Base-by-base conservation (phyloP, 2,113 vertebrate genomes). In the Sciurus niger region DNA sequence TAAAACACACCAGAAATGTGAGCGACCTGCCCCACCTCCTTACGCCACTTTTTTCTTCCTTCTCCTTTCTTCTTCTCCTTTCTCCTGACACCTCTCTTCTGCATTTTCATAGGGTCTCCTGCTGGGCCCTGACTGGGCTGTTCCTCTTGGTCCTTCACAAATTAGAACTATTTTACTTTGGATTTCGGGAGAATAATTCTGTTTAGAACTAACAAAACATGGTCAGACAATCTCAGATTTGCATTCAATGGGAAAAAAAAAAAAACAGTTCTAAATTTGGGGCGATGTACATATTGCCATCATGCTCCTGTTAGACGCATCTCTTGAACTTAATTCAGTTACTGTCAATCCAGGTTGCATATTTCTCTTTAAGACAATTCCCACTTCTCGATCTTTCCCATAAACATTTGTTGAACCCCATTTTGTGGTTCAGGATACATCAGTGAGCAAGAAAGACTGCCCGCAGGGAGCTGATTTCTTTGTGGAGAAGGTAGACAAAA, bases 281-380 rank as follows among this genome's bases (percentile, higher is more conserved):
- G 37, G 24, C 1, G 48, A 20, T 53, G 34, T 0, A 1, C 40
- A 6, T 25, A 11, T 53, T 17, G 34, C 6, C 24, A 20, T 25
- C 11, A 51, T 16, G 43, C 6, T 4, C 11, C 30, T 30, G 7
- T 24, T 43, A 12, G 78, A 37, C 24, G 46, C 1, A 18, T 12
- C 34, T 37, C 30, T 32, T 89, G 51, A 79, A 9, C 16, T 82
- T 87, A 43, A 85, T 46, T n/a, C 32, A n/a, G 0, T 16, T 46
- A 16, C 32, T 25, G 6, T n/a, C 34, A 58, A 48, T 46, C 82
- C 80, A 25, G 11, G 18, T 46, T 76, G 37, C 43, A 12, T 8
- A 25, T 58, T 67, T 28, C 58, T 68, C 58, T 12, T 30, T 4
- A n/a, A 79, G 70, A 79, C 22, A 34, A 65, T 16, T 55, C 63